A percentile compares a stretch with the other conserved stretches of the same genome.
Evolutionary conservation across 1,140 invertebrate genomes (phyloP).

Genomic region (Asobara japonica): DNA sequence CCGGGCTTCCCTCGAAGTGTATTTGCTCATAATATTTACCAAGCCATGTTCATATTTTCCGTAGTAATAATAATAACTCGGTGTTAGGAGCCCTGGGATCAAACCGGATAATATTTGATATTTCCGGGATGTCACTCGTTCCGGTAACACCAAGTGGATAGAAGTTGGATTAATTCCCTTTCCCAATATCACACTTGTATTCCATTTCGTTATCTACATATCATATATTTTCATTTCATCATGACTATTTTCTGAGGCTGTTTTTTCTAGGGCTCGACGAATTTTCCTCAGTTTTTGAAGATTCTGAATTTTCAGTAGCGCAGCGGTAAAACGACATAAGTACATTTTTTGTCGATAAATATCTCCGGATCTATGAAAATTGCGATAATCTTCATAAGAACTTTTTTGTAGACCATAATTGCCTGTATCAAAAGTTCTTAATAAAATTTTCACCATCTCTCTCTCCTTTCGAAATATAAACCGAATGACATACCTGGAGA

Average conservation of each 20-base stretch:
- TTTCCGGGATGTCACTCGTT: background rate
- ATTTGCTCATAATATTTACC: conserved; percentile 3
- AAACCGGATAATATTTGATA: background rate
- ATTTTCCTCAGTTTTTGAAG: background rate
- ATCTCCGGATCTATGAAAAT: too few relatives aligned
- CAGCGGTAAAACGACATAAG: too few relatives aligned
- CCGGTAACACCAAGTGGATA: background rate
- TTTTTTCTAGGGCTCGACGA: background rate
- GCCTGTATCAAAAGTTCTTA: too few relatives aligned
- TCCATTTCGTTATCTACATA: background rate
- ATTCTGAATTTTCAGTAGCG: too few relatives aligned
- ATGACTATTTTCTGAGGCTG: background rate
- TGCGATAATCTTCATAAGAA: too few relatives aligned
- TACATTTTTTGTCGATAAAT: too few relatives aligned
- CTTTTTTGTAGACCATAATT: too few relatives aligned
- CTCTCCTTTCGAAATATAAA: too few relatives aligned
- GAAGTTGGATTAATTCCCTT: conserved; percentile 1
- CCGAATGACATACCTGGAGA: too few relatives aligned
- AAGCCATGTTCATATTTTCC: background rate
- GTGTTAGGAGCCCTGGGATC: background rate
- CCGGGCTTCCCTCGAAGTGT: background rate
- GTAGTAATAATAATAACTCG: conserved; percentile 4
- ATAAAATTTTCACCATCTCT: too few relatives aligned
- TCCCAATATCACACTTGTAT: background rate
- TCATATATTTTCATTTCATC: background rate